Conservation (phyloP, 2,113 vertebrate genomes). For the Festucalex cinctus region DNA sequence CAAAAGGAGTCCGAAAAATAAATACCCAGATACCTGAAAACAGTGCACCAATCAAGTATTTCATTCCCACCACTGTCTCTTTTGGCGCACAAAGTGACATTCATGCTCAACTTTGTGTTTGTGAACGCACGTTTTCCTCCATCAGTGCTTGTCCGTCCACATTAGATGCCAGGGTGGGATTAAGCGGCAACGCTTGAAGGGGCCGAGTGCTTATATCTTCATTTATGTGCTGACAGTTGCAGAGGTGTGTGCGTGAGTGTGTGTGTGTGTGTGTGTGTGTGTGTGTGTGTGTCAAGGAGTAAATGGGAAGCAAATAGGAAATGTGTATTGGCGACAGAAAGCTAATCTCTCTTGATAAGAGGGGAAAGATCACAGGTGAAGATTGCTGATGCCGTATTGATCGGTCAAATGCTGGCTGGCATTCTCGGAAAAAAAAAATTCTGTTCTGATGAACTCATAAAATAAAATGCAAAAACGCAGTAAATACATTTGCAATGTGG, state of each 20-base stretch:
- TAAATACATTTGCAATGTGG: too few species aligned
- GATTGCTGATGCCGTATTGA: slow-evolving; percentile 46
- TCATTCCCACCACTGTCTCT: background rate
- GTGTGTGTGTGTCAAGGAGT: slow-evolving; percentile 12
- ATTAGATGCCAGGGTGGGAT: slow-evolving; percentile 60
- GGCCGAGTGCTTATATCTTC: slow-evolving; percentile 64
- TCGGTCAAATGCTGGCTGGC: slow-evolving; percentile 19
- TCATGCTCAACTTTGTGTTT: background rate
- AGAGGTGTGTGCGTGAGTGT: slow-evolving; percentile 50
- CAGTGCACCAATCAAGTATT: background rate
- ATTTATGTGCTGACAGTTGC: slow-evolving; percentile 57
- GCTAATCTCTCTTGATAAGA: slow-evolving; percentile 55
- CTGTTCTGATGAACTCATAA: background rate
- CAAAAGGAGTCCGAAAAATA: too few species aligned
- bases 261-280: slow-evolving; percentile 1
- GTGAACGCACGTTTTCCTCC: slow-evolving; percentile 48
- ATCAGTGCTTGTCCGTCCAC: slow-evolving; percentile 63
- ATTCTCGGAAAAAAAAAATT: slow-evolving; percentile 21
- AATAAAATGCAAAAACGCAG: background rate
- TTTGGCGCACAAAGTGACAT: slow-evolving; percentile 9
- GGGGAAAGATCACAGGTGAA: slow-evolving; percentile 49
- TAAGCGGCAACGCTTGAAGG: slow-evolving; percentile 56
- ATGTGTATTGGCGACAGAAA: slow-evolving; percentile 24
- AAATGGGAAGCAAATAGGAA: slow-evolving; percentile 48
- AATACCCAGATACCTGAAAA: background rate